Percentiles rank a stretch among this genome's conserved stretches.
Conservation (phyloP, 2,888 invertebrate species). For the Endotricha flammealis region DNA sequence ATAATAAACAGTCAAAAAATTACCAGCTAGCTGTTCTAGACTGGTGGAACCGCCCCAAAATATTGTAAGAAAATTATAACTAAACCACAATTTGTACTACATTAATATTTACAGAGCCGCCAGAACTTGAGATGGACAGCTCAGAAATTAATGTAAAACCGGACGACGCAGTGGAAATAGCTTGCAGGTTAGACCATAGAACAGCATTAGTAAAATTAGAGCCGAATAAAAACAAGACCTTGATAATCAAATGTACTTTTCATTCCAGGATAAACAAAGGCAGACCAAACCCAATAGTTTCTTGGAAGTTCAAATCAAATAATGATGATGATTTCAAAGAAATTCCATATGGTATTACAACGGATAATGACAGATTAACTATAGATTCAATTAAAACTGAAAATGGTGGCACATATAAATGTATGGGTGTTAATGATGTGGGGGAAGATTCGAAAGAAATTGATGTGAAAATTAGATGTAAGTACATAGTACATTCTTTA, state of each 20-base stretch:
- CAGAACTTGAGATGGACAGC: slow-evolving; percentile 32
- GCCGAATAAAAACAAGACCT: too few species aligned
- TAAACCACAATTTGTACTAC: too few species aligned
- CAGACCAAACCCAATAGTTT: slow-evolving; percentile 43
- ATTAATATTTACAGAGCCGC: slow-evolving; percentile 40
- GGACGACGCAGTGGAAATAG: slow-evolving; percentile 36
- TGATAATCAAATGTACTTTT: neutral
- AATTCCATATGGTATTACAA: slow-evolving; percentile 35
- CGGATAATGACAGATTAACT: slow-evolving; percentile 29
- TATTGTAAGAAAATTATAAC: too few species aligned
- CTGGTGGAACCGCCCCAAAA: too few species aligned
- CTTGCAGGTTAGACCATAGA: slow-evolving; percentile 60
- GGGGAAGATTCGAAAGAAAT: slow-evolving; percentile 40
- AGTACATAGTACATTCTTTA: slow-evolving; percentile 22
- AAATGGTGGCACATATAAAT: slow-evolving; percentile 48
- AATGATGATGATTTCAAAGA: slow-evolving; percentile 27
- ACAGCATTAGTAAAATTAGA: neutral
- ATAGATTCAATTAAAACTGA: slow-evolving; percentile 33
- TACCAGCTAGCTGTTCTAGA: too few species aligned
- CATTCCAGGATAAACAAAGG: slow-evolving; percentile 45
- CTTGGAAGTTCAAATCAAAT: slow-evolving; percentile 44
- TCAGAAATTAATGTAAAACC: slow-evolving; percentile 34
- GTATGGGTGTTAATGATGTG: slow-evolving; percentile 42
- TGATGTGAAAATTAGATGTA: slow-evolving; percentile 45
- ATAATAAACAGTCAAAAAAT: too few species aligned